Evolutionary conservation across 2,888 invertebrate species (phyloP).

Genomic region (Nycteola revayana): DNA sequence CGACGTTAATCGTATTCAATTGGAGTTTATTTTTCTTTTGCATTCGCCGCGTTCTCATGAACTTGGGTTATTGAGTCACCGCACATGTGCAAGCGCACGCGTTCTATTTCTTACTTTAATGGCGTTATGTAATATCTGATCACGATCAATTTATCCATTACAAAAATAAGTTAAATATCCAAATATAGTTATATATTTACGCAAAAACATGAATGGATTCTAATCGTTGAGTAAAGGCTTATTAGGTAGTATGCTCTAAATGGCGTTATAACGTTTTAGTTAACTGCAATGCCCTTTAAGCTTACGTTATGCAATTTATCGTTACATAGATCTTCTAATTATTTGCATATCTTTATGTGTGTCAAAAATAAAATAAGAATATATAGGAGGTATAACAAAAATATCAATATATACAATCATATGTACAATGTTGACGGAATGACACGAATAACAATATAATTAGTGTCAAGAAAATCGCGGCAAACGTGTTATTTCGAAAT

Average conservation of each 20-base stretch:
- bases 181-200: slow-evolving; percentile 20
- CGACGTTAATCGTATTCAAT: too few species aligned
- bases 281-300: slow-evolving; percentile 14
- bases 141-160: slow-evolving; percentile 15
- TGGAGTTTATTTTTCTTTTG: too few species aligned
- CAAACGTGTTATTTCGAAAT: too few species aligned
- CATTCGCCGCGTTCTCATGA: slow-evolving; percentile 1
- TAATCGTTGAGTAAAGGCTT: slow-evolving; percentile 6
- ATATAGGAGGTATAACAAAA: too few species aligned
- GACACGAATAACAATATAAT: too few species aligned
- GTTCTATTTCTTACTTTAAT: slow-evolving; percentile 25
- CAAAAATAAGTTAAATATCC: slow-evolving; percentile 22
- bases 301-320: too few species aligned
- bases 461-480: too few species aligned
- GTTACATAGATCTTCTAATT: too few species aligned
- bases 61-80: slow-evolving; percentile 15
- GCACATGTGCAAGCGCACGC: slow-evolving; percentile 11
- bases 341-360: too few species aligned
- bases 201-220: slow-evolving; percentile 9
- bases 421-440: too few species aligned
- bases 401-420: too few species aligned
- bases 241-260: slow-evolving; percentile 11
- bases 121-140: slow-evolving; percentile 23
- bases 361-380: too few species aligned
- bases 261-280: slow-evolving; percentile 25